These are phyloP conservation scores for Rhizoglyphus robini DNA, from an alignment of 1,140 invertebrate genomes.

Conservation along the genomic window DNA sequence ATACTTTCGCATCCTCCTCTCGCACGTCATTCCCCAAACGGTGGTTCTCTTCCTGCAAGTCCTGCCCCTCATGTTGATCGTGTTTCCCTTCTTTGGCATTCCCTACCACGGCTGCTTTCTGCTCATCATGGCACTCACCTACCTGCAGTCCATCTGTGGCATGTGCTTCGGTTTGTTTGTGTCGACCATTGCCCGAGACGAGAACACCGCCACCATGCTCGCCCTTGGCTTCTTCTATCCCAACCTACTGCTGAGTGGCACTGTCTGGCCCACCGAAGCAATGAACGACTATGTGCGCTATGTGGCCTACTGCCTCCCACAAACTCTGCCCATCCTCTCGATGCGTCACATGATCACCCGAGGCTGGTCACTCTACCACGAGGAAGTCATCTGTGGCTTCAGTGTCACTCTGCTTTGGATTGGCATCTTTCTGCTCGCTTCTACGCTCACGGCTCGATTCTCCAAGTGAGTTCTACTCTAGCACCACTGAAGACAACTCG, in stretches of 20 bases:
- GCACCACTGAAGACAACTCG: too few relatives aligned
- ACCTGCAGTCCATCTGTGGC: constrained; percentile 62
- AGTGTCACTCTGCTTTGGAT: constrained; percentile 19
- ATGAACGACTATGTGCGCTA: constrained; percentile 72
- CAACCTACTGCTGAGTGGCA: constrained; percentile 63
- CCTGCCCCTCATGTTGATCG: constrained; percentile 62
- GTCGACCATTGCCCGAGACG: too few relatives aligned
- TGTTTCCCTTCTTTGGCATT: constrained; percentile 64
- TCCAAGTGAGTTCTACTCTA: too few relatives aligned
- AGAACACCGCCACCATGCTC: constrained; percentile 81
- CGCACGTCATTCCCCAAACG: constrained; percentile 81
- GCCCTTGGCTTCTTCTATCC: constrained; percentile 84
- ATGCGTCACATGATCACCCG: constrained; percentile 21
- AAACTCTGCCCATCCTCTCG: constrained; percentile 55
- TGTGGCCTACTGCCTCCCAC: constrained; percentile 64
- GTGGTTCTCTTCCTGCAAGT: constrained; percentile 88
- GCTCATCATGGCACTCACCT: constrained; percentile 56
- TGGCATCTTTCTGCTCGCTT: constrained; percentile 57
- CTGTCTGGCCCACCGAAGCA: constrained; percentile 82
- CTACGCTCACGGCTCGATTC: too few relatives aligned
- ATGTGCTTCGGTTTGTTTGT: too few relatives aligned
- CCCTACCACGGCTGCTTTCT: constrained; percentile 60
- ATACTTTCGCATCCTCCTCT: too few relatives aligned
- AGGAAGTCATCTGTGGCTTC: constrained; percentile 12
- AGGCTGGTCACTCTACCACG: constrained; percentile 17